Evolutionary conservation across 2,888 invertebrate genomes (phyloP), one percentile per base, ranked within the genome.

Genomic region (Mellilla xanthometata): DNA sequence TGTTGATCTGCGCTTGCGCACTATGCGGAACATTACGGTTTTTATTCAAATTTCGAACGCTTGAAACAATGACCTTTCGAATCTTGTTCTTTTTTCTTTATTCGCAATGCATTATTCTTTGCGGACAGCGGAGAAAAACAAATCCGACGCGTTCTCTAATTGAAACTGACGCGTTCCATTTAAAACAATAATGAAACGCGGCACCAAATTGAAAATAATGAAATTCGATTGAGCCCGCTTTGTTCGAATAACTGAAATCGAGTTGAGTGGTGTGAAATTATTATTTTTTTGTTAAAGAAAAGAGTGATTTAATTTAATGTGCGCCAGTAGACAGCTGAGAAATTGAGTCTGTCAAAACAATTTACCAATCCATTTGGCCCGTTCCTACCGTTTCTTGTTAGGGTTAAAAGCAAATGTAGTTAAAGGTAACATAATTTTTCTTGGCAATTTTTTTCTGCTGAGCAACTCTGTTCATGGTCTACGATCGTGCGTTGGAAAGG

Each of bases 131-230:
- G 81, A 73, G 66, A 72, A 75, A 73, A 73, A 73, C 71, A 80
- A 81, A 76, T 74, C 70, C 65, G 66, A 56, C 72, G 65, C 76
- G 76, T 72, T 72, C 66, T 64, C 52, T 75, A 83, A 87, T 87
- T 87, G 76, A 85, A 81, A 86, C 77, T 82, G 87, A 87, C 88
- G 83, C 77, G 81, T 81, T 79, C 81, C 78, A 81, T 84, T 87
- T 81, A 82, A 84, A 86, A 83, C 81, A 86, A 83, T 81, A 76
- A 85, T 65, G 71, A 69, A 69, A 67, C 70, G 66, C 60, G 64
- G 65, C 63, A 60, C 65, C 61, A 66, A 83, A 84, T 87, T 83
- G 76, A 76, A 77, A 81, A 79, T 77, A 83, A 85, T 83, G 65
- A 73, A 81, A 75, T 75, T 68, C 69, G 76, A 84, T 85, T 81